phyloP scores from a whole-genome alignment of 2,113 vertebrate species.

The Mastomys coucha region DNA sequence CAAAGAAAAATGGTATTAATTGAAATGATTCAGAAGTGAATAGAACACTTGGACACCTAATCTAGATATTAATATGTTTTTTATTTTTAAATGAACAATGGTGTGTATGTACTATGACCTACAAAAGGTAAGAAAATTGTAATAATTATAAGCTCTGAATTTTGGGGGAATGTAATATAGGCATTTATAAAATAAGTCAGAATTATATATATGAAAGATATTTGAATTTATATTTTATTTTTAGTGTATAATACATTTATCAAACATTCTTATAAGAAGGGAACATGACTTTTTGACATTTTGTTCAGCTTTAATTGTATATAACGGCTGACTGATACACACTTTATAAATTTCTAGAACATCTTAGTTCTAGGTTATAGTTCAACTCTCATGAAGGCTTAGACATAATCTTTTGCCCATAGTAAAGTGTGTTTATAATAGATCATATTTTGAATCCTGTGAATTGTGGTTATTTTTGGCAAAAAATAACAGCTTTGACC shows the following conservation, averaged over 20 bases:
- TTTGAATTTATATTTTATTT: conserved; percentile 1
- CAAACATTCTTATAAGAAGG: neutral
- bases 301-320: neutral
- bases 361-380: neutral
- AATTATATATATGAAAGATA: neutral
- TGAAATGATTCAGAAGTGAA: conserved; percentile 13
- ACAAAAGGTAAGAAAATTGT: neutral
- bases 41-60: neutral
- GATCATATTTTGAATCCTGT: neutral
- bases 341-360: neutral
- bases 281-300: neutral
- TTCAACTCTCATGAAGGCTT: neutral
- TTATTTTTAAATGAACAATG: neutral
- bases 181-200: neutral
- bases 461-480: neutral
- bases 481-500: neutral
- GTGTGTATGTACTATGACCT: neutral
- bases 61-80: neutral
- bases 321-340: neutral
- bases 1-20: conserved; percentile 21
- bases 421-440: neutral
- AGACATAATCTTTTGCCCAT: neutral
- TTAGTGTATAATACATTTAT: neutral
- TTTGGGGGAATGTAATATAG: neutral
- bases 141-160: neutral